phyloP scores from a whole-genome alignment of 2,113 vertebrate genomes.

The Vulpes lagopus region DNA sequence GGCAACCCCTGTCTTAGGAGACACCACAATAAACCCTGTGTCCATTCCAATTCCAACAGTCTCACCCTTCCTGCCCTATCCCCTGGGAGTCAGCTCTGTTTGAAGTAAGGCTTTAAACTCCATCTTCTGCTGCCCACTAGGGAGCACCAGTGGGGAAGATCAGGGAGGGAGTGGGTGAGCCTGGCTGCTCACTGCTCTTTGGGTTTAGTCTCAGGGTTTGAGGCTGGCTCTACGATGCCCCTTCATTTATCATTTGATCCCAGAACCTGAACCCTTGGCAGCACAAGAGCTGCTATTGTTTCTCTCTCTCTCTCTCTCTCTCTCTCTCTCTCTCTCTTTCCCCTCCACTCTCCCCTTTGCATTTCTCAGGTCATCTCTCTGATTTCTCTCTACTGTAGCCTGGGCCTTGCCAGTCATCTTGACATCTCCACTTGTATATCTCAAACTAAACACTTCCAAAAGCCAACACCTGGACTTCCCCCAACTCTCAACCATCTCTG shows the following conservation, averaged over 20 bases:
- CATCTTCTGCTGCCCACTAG: background rate
- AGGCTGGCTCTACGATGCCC: background rate
- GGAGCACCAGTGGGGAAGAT: background rate
- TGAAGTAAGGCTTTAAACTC: background rate
- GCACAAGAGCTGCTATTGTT: background rate
- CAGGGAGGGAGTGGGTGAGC: too few species aligned
- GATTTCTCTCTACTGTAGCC: background rate
- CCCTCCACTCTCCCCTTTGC: background rate
- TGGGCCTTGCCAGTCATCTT: background rate
- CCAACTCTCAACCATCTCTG: background rate
- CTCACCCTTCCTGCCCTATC: background rate
- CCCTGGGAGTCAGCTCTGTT: background rate
- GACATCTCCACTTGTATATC: background rate
- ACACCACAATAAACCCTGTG: accelerated
- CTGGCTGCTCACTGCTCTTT: background rate
- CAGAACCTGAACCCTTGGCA: background rate
- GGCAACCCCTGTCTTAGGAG: background rate
- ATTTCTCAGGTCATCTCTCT: background rate
- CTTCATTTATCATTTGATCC: background rate
- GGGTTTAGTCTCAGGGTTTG: background rate
- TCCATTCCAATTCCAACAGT: background rate
- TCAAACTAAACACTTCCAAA: background rate
- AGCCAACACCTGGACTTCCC: background rate
- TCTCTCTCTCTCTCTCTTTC: background rate
- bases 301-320: background rate